Evolutionary conservation across 2,888 invertebrate genomes (phyloP).

Genomic region (Cryptus viduatorius): DNA sequence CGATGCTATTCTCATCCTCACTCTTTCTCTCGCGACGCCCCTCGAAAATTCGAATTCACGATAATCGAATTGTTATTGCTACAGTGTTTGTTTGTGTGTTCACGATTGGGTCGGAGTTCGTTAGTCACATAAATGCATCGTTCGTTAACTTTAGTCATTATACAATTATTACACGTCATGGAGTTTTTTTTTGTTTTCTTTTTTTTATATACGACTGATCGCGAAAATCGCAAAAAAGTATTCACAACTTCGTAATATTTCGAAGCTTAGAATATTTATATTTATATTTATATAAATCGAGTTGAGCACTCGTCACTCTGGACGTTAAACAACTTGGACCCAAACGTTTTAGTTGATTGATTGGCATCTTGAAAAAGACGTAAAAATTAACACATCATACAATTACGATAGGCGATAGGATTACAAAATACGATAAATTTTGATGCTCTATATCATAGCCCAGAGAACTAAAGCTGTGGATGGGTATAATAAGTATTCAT

Average conservation of each 20-base stretch:
- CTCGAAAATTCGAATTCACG: slow-evolving; percentile 25
- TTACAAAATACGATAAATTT: slow-evolving; percentile 70
- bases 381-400: slow-evolving; percentile 68
- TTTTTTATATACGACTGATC: not conserved
- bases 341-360: slow-evolving; percentile 64
- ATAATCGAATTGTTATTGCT: slow-evolving; percentile 49
- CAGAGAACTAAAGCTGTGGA: slow-evolving; percentile 80
- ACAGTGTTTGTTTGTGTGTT: slow-evolving; percentile 22
- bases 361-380: slow-evolving; percentile 65
- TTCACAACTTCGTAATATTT: not conserved
- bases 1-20: slow-evolving; percentile 42
- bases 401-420: slow-evolving; percentile 47
- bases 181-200: slow-evolving; percentile 34
- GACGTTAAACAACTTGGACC: slow-evolving; percentile 63
- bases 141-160: slow-evolving; percentile 37
- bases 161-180: slow-evolving; percentile 57
- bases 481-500: slow-evolving; percentile 67
- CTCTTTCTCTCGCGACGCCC: slow-evolving; percentile 30
- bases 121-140: slow-evolving; percentile 44
- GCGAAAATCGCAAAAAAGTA: slow-evolving; percentile 14
- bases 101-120: slow-evolving; percentile 63
- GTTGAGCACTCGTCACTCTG: slow-evolving; percentile 49
- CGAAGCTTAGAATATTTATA: slow-evolving; percentile 21
- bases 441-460: slow-evolving; percentile 67
- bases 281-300: slow-evolving; percentile 23